Percentiles rank a stretch among this genome's conserved stretches.
Conservation (phyloP, 2,113 vertebrate genomes). For the Leuciscus idus region DNA sequence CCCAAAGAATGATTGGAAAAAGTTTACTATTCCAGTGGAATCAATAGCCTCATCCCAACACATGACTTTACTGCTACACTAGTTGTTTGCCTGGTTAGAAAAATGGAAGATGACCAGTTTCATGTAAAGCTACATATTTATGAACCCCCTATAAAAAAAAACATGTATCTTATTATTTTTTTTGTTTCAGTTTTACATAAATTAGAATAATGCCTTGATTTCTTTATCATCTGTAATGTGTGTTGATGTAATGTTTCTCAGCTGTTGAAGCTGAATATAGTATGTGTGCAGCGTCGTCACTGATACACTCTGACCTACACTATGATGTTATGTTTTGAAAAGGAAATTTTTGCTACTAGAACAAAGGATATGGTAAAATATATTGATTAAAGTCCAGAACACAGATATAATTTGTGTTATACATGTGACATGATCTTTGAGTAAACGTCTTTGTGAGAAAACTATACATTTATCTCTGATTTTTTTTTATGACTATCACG, state of each 20-base stretch:
- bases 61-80: not conserved
- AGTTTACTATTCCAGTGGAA: too few species aligned
- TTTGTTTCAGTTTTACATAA: not conserved
- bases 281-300: not conserved
- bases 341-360: not conserved
- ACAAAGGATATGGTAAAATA: not conserved
- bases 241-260: not conserved
- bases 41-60: not conserved
- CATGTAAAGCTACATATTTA: not conserved
- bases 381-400: not conserved
- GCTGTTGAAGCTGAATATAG: not conserved
- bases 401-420: not conserved
- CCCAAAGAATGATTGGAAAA: not conserved
- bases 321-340: not conserved
- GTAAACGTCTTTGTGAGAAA: constrained; percentile 5
- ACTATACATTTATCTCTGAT: not conserved
- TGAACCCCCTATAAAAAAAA: not conserved
- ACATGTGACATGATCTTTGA: constrained; percentile 11
- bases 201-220: not conserved
- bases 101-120: not conserved
- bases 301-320: not conserved
- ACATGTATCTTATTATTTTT: not conserved
- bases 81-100: not conserved
- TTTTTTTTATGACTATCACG: not conserved
- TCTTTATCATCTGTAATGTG: too few species aligned